phyloP scores from a whole-genome alignment of 2,113 vertebrate species.

The Hipposideros armiger region DNA sequence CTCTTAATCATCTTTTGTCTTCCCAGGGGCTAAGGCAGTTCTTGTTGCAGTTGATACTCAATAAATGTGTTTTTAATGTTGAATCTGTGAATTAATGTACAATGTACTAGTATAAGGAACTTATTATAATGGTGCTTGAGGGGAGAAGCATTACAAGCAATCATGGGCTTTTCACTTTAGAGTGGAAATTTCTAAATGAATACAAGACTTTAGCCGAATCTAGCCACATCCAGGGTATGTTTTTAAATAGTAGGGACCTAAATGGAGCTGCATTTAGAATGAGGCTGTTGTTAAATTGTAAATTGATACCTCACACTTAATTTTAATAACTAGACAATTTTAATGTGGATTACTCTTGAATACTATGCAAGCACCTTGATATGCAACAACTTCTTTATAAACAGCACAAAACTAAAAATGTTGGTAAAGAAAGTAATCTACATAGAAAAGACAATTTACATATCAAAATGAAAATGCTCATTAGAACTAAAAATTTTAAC shows the following conservation, averaged over 20 bases:
- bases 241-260: conserved; percentile 31
- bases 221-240: not conserved
- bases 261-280: conserved; percentile 39
- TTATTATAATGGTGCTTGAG: not conserved
- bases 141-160: not conserved
- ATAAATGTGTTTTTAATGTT: not conserved
- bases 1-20: not conserved
- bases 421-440: not conserved
- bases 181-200: conserved; percentile 49
- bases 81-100: not conserved
- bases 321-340: conserved; percentile 48
- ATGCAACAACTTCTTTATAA: conserved; percentile 20
- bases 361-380: not conserved
- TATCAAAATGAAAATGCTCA: conserved; percentile 34
- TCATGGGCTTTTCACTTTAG: not conserved
- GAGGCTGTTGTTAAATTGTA: not conserved
- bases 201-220: not conserved
- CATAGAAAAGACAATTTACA: not conserved
- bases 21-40: not conserved
- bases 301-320: not conserved
- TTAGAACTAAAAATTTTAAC: conserved; percentile 36
- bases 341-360: not conserved
- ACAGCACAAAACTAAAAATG: not conserved
- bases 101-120: not conserved
- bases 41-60: not conserved